Evolutionary conservation across 2,113 vertebrate genomes (phyloP).

Genomic region (Monopterus albus): DNA sequence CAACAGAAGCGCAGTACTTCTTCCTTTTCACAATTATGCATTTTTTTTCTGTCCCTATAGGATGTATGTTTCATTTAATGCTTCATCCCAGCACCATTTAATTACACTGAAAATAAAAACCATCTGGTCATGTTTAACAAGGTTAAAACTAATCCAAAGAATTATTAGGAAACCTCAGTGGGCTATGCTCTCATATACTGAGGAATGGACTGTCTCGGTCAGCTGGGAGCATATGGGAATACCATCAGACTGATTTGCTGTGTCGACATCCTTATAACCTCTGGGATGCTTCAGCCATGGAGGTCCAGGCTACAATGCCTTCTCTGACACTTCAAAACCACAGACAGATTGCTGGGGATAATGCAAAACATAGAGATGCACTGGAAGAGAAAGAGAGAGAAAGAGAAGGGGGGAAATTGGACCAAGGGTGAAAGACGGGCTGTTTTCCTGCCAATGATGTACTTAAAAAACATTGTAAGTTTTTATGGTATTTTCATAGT

Average conservation of each 20-base stretch:
- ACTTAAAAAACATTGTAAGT: not conserved
- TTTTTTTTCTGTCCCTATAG: too few species aligned
- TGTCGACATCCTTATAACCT: conserved; percentile 88
- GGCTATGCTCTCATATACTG: not conserved
- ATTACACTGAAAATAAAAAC: not conserved
- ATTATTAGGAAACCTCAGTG: not conserved
- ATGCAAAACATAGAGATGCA: conserved; percentile 74
- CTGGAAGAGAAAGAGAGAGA: not conserved
- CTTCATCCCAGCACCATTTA: too few species aligned
- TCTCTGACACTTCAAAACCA: conserved; percentile 68
- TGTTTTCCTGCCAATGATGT: not conserved
- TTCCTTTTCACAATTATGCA: too few species aligned
- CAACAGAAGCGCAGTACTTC: too few species aligned
- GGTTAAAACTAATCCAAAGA: conserved; percentile 8
- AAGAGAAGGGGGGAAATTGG: not conserved
- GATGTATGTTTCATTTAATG: not conserved
- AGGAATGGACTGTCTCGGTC: conserved; percentile 30
- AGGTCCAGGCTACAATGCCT: conserved; percentile 73
- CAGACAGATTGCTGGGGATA: conserved; percentile 64
- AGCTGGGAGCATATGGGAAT: conserved; percentile 84
- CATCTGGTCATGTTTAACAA: conserved; percentile 8
- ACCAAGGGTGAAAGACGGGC: not conserved
- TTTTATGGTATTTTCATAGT: not conserved
- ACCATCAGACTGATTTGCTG: conserved; percentile 87
- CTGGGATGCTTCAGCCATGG: conserved; percentile 82